Evolutionary conservation across 2,888 invertebrate species (phyloP).

Genomic region (Cinara cedri): DNA sequence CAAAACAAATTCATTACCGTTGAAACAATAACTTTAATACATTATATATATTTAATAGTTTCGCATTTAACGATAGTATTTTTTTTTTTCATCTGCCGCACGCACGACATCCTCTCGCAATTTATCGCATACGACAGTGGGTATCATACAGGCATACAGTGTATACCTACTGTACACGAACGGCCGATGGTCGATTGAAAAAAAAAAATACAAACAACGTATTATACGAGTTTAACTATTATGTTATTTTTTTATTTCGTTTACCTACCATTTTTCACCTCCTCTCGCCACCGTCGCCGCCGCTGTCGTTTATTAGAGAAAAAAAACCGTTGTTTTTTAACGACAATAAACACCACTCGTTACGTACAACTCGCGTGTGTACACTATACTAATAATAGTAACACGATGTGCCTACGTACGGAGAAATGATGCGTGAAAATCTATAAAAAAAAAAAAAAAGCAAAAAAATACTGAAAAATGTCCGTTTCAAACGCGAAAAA

Average conservation of each 20-base stretch:
- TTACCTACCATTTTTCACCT: neutral
- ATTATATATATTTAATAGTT: no score
- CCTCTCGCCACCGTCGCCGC: no score
- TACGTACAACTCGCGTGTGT: neutral
- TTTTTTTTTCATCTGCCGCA: neutral
- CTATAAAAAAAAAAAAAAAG: no score
- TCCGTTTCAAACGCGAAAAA: no score
- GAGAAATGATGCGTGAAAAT: no score
- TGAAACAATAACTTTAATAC: no score
- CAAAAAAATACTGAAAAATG: no score
- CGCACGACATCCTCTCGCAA: neutral
- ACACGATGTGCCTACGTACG: no score
- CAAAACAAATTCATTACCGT: no score
- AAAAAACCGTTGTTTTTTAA: slow-evolving; percentile 6
- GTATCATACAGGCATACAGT: neutral
- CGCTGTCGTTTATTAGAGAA: neutral
- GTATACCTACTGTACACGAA: no score
- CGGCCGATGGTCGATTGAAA: slow-evolving; percentile 10
- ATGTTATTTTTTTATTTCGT: neutral
- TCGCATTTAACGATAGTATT: neutral
- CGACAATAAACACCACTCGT: slow-evolving; percentile 11
- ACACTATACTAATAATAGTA: no score
- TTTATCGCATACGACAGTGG: neutral
- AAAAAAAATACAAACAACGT: neutral
- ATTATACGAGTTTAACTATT: neutral